Conservation (phyloP, 2,113 vertebrate species). For the Canis aureus region DNA sequence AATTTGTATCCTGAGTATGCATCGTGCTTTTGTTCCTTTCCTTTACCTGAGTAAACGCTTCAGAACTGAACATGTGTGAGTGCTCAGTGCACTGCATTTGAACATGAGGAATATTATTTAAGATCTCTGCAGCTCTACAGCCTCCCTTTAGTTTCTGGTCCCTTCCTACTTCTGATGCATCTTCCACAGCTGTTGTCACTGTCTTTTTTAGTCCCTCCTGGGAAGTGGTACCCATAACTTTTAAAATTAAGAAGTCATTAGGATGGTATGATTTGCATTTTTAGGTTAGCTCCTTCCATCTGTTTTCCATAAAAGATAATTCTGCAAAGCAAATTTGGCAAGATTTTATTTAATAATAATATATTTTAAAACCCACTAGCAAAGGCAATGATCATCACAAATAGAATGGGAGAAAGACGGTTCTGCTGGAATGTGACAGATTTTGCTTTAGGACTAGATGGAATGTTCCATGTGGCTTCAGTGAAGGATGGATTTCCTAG, state of each 20-base stretch:
- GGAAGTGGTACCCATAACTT: conserved; percentile 28
- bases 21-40: neutral
- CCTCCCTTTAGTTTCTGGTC: neutral
- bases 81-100: rapidly evolving
- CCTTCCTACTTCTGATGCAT: neutral
- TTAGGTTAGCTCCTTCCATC: conserved; percentile 68
- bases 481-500: neutral
- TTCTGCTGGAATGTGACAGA: neutral
- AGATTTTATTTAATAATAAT: conserved; percentile 72
- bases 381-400: neutral
- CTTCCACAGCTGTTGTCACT: neutral
- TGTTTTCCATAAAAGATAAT: conserved; percentile 74
- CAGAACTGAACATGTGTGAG: neutral
- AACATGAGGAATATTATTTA: neutral
- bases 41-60: neutral
- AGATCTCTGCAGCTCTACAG: neutral
- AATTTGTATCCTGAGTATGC: neutral
- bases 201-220: neutral
- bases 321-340: conserved; percentile 66
- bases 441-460: neutral
- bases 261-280: conserved; percentile 66
- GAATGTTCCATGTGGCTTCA: conserved; percentile 34
- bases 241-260: conserved; percentile 74
- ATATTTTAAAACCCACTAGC: conserved; percentile 27
- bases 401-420: neutral